These are phyloP conservation scores for Crocallis elinguaria DNA, from an alignment of 2,888 invertebrate species.

Conservation along the genomic window DNA sequence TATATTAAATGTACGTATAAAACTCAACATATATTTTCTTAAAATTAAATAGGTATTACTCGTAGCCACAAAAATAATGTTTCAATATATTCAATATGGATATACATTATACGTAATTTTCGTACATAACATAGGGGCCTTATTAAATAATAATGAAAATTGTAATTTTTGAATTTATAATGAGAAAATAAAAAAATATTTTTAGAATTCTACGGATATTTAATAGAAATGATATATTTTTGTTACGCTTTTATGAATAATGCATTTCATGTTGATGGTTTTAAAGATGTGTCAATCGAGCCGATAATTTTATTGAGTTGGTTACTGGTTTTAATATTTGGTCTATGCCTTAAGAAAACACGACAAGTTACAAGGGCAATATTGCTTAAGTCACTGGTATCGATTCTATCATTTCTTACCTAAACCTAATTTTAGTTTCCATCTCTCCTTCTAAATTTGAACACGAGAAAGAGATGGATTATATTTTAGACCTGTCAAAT, in stretches of 20 bases:
- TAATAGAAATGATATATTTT: slow-evolving; percentile 77
- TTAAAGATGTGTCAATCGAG: slow-evolving; percentile 25
- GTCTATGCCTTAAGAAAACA: not conserved
- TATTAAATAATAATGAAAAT: slow-evolving; percentile 54
- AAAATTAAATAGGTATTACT: slow-evolving; percentile 41
- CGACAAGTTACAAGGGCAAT: no score
- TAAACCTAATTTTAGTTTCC: no score
- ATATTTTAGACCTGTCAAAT: no score
- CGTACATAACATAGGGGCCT: slow-evolving; percentile 78
- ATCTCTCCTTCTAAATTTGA: no score
- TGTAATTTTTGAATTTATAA: slow-evolving; percentile 62
- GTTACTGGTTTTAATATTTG: slow-evolving; percentile 5
- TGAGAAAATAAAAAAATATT: slow-evolving; percentile 57
- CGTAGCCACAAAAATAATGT: slow-evolving; percentile 41
- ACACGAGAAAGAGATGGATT: no score
- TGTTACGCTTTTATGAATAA: slow-evolving; percentile 76
- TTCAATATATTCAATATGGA: slow-evolving; percentile 54
- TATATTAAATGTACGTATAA: not conserved
- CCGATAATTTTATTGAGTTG: slow-evolving; percentile 1
- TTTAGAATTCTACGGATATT: slow-evolving; percentile 69
- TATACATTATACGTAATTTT: slow-evolving; percentile 78
- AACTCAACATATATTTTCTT: not conserved
- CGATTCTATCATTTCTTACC: no score
- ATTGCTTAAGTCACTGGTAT: no score
- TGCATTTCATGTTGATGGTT: slow-evolving; percentile 64